These are phyloP conservation scores for Phyllotis vaccarum DNA, from an alignment of 2,797 vertebrate genomes.

Conservation along the genomic window DNA sequence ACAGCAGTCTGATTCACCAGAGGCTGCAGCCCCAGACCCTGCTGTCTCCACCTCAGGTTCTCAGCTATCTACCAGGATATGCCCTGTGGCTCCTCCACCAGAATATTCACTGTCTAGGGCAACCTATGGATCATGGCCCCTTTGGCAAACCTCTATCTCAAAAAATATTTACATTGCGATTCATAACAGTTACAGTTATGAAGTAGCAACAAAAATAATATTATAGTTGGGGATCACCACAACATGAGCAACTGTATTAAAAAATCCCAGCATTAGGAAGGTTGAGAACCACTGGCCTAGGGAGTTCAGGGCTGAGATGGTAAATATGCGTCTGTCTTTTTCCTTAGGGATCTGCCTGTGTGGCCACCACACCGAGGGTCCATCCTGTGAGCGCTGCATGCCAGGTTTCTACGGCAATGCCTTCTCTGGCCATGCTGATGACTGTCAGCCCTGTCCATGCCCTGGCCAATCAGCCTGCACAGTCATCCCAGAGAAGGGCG, in stretches of 20 bases:
- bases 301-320: neutral
- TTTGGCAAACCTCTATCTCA: neutral
- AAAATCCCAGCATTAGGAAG: neutral
- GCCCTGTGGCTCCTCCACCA: accelerated
- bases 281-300: neutral
- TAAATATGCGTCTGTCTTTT: neutral
- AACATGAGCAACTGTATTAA: neutral
- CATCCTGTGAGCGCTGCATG: conserved; percentile 92
- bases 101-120: accelerated
- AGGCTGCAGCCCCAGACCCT: neutral
- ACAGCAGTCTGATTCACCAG: accelerated
- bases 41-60: accelerated
- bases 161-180: neutral
- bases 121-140: neutral
- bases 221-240: neutral
- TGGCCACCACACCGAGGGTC: conserved; percentile 92
- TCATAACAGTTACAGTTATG: neutral
- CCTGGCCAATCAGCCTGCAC: conserved; percentile 91
- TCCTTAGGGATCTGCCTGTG: conserved; percentile 92
- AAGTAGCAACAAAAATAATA: neutral
- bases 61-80: accelerated
- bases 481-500: conserved; percentile 86
- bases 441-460: conserved; percentile 95
- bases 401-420: conserved; percentile 94
- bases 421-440: conserved; percentile 87